These are phyloP conservation scores for Oriolus oriolus DNA, from an alignment of 2,113 vertebrate genomes.

Conservation along the genomic window DNA sequence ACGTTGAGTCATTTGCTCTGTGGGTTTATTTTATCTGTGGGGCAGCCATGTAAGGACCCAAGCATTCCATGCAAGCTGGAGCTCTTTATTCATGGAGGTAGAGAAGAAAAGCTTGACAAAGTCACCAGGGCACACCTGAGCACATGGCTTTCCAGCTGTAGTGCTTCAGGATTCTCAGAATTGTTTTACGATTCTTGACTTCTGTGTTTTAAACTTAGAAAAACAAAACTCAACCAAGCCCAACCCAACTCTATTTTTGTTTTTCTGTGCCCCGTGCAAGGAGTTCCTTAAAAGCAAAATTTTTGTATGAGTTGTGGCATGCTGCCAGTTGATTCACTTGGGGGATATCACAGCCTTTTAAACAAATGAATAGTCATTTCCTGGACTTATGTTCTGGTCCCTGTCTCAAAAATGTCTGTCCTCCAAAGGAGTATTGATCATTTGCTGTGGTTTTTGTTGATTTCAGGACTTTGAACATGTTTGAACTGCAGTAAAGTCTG, in stretches of 20 bases:
- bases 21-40: conserved; percentile 11
- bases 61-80: not conserved
- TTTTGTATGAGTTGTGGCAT: not conserved
- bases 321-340: not conserved
- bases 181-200: not conserved
- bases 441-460: not conserved
- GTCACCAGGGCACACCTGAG: not conserved
- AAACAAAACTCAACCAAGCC: not conserved
- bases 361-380: not conserved
- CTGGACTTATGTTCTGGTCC: not conserved
- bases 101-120: not conserved
- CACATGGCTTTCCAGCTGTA: not conserved
- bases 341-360: not conserved
- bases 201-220: not conserved
- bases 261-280: not conserved
- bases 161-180: not conserved
- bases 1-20: not conserved
- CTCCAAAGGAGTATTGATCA: not conserved
- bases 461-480: not conserved
- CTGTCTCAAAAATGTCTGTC: not conserved
- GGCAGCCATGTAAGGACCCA: not conserved
- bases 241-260: not conserved
- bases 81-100: not conserved
- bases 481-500: not conserved
- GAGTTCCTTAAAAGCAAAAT: not conserved